phyloP scores from a whole-genome alignment of 2,797 vertebrate genomes.

The Aeoliscus strigatus region DNA sequence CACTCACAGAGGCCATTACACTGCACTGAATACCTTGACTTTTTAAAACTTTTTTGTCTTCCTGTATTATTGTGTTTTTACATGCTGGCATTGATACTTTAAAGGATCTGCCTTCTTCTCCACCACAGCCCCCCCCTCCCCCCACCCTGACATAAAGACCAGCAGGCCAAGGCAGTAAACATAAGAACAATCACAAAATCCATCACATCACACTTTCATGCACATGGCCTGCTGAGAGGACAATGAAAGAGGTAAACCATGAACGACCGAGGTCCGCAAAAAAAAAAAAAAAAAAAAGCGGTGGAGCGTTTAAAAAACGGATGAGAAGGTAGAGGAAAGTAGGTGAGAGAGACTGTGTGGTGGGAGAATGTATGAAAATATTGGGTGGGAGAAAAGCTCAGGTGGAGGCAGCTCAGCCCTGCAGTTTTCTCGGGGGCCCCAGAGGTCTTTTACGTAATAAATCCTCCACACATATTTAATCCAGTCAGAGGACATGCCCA shows the following conservation, averaged over 20 bases:
- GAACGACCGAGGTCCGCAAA: constrained; percentile 8
- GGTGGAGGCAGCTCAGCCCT: constrained; percentile 15
- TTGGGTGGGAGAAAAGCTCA: constrained; percentile 16
- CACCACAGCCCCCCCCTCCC: not conserved
- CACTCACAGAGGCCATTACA: too few relatives aligned
- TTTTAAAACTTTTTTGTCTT: too few relatives aligned
- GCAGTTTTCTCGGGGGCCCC: constrained; percentile 27
- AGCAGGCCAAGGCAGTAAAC: constrained; percentile 27
- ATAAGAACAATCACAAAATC: constrained; percentile 33
- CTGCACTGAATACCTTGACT: too few relatives aligned
- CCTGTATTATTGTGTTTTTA: too few relatives aligned
- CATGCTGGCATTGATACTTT: not conserved
- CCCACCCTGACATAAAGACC: not conserved
- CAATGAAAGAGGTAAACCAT: constrained; percentile 16
- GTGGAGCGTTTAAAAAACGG: constrained; percentile 9
- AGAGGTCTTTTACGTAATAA: constrained; percentile 48
- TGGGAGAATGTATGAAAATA: constrained; percentile 32
- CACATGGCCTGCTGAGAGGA: constrained; percentile 30
- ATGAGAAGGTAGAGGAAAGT: constrained; percentile 26
- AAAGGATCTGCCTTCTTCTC: constrained; percentile 3
- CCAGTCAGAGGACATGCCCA: constrained; percentile 45
- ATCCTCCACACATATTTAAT: constrained; percentile 65
- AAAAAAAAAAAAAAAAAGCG: constrained; percentile 6
- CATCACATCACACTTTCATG: constrained; percentile 46
- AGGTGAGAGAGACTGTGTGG: constrained; percentile 25